Evolutionary conservation across 2,113 vertebrate genomes (phyloP).

Genomic region (Podocnemis expansa): DNA sequence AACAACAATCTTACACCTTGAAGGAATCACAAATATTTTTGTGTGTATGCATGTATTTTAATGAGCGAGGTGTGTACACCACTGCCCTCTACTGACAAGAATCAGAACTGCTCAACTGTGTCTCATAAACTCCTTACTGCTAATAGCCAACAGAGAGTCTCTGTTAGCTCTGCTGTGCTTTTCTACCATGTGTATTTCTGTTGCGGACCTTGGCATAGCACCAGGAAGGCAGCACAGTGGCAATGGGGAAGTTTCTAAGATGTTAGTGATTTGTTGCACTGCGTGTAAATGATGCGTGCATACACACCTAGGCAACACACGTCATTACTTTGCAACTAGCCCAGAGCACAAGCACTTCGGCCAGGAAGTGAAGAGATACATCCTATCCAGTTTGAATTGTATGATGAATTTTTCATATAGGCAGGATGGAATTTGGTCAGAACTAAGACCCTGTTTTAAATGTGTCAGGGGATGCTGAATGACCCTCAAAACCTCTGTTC

Average conservation of each 20-base stretch:
- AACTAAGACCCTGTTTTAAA: not conserved
- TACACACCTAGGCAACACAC: not conserved
- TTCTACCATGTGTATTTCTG: not conserved
- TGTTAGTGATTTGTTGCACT: not conserved
- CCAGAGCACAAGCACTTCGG: not conserved
- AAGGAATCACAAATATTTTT: not conserved
- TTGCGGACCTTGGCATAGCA: not conserved
- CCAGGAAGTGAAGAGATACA: not conserved
- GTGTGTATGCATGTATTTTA: not conserved
- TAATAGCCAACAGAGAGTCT: not conserved
- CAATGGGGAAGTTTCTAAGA: too few relatives aligned
- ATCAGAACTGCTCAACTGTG: not conserved
- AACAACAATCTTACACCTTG: not conserved
- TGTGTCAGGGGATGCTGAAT: not conserved
- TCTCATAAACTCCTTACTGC: not conserved
- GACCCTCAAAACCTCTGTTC: not conserved
- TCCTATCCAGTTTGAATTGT: not conserved
- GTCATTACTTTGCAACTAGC: not conserved
- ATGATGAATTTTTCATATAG: not conserved
- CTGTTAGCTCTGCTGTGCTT: not conserved
- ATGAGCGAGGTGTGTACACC: not conserved
- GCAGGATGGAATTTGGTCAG: not conserved
- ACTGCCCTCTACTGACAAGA: not conserved
- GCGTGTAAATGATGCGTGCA: accelerated
- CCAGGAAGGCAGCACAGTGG: too few relatives aligned